Evolutionary conservation across 2,888 invertebrate species (phyloP).

Genomic region (Smittia aterrima): DNA sequence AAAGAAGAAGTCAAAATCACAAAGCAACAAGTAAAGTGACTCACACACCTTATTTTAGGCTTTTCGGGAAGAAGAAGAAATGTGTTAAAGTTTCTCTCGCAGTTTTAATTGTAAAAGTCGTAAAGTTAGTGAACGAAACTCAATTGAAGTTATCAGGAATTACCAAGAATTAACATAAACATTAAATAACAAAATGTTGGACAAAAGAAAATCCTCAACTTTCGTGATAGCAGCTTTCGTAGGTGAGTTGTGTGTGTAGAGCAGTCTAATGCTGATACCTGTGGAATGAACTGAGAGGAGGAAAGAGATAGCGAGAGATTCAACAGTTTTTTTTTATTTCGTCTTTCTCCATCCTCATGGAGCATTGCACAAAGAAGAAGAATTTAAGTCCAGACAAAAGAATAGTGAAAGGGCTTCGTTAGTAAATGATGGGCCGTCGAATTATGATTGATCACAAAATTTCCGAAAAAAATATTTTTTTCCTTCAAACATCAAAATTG

Average conservation of each 20-base stretch:
- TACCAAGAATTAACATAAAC: not conserved
- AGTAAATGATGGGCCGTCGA: not conserved
- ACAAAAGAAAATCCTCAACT: not conserved
- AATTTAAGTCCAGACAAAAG: not conserved
- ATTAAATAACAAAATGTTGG: not conserved
- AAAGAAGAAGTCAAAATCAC: not conserved
- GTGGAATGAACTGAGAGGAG: constrained; percentile 19
- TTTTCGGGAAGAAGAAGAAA: not conserved
- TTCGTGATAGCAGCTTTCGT: constrained; percentile 18
- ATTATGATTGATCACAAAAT: not conserved
- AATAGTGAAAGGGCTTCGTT: constrained; percentile 20
- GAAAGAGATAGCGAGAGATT: constrained; percentile 32
- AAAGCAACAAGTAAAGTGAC: constrained; percentile 6
- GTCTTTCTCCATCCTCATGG: not conserved
- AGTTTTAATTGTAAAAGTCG: not conserved
- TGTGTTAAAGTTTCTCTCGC: not conserved
- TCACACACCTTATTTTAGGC: constrained; percentile 23
- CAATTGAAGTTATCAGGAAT: not conserved
- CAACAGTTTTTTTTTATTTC: constrained; percentile 24
- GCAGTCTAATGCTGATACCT: constrained; percentile 27
- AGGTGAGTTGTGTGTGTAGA: constrained; percentile 21
- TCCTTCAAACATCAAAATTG: no score
- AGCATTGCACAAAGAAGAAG: constrained; percentile 10
- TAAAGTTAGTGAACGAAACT: not conserved
- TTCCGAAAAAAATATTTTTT: not conserved